Evolutionary conservation across 1,140 invertebrate genomes (phyloP), one percentile per base, ranked within the genome.

Genomic region (Chironomus striatipennis): DNA sequence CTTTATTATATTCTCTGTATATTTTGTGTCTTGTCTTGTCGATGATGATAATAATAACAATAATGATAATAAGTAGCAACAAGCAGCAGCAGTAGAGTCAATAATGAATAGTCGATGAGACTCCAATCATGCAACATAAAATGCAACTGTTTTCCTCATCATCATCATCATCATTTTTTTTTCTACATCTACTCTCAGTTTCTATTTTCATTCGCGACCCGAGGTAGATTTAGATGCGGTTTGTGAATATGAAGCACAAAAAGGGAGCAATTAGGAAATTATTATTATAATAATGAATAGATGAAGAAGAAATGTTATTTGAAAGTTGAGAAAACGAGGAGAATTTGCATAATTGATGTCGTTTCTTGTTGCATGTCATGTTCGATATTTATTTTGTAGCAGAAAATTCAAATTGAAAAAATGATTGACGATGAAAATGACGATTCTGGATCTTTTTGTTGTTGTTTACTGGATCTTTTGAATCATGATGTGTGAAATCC

Each of bases 321-420:
- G 47, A 57, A 57, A 57, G 47, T 57, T 57, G 47, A 15, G 43
- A 47, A 47, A 47, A 15, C 9, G 47, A 57, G 24, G 24, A 57
- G n/a, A 57, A 57, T 57, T 57, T 57, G 47, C 47, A 57, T 57
- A 57, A 57, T 57, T 57, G n/a, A 34, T 34, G 24, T 57, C n/a
- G 20, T 42, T 73, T 21, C 20, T 73, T 21, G 20, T 73, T 73
- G 67, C 24, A 34, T 72, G 67, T 18, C 20, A 18, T 72, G 57
- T 64, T 15, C 57, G 57, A 64, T 64, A 64, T 64, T 64, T 64
- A 64, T 64, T 64, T n/a, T n/a, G n/a, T n/a, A n/a, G n/a, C n/a
- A n/a, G n/a, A n/a, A n/a, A n/a, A n/a, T n/a, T n/a, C n/a, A n/a
- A n/a, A n/a, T n/a, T n/a, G n/a, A n/a, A n/a, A n/a, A n/a, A n/a